Percentiles rank a stretch among this genome's conserved stretches.
Conservation (phyloP, 2,888 invertebrate species). For the Eupithecia subumbrata region DNA sequence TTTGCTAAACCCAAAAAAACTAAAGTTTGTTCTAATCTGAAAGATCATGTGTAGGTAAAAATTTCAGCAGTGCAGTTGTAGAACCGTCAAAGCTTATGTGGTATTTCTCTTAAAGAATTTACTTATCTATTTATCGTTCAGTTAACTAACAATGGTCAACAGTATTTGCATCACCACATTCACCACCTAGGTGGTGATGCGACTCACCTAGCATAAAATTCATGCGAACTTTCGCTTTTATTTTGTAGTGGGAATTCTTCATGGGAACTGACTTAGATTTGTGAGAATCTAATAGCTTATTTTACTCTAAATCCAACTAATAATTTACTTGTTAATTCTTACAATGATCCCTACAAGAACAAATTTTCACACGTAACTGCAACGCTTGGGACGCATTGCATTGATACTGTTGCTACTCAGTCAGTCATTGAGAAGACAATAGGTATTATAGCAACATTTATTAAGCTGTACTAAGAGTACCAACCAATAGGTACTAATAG, state of each 20-base stretch:
- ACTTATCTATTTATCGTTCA: background rate
- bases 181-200: background rate
- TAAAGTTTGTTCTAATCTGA: background rate
- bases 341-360: background rate
- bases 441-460: background rate
- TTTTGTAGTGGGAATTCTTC: background rate
- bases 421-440: background rate
- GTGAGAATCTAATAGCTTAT: background rate
- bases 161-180: background rate
- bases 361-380: constrained; percentile 6
- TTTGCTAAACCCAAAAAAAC: background rate
- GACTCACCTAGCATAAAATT: background rate
- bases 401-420: background rate
- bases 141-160: background rate
- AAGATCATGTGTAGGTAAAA: background rate
- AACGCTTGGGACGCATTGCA: background rate
- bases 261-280: constrained; percentile 7
- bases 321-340: background rate
- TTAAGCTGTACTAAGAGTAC: background rate
- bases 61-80: background rate
- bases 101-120: background rate
- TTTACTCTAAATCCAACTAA: background rate
- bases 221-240: constrained; percentile 2
- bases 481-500: background rate
- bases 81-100: background rate